Base-by-base conservation (phyloP, 1,140 invertebrate genomes). In the Drosophila quadrilineata region DNA sequence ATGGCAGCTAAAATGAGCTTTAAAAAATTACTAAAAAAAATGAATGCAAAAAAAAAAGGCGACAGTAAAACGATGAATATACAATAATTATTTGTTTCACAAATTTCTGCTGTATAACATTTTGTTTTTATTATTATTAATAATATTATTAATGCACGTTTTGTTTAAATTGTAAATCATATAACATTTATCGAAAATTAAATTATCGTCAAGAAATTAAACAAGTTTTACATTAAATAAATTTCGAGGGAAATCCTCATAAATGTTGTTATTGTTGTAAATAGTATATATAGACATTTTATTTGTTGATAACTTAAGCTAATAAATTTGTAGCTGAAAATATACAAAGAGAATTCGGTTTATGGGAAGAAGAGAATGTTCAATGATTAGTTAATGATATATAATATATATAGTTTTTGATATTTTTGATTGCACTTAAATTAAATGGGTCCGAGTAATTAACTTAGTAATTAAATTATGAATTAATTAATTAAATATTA, bases 241-340 rank as follows among this genome's bases (percentile, higher is more conserved):
- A 54, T 43, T 29, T 45, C n/a, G 43, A 62, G 38, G 48, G 35
- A 62, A 62, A 45, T 56, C 24, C 52, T 56, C 57, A 35, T 54
- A 19, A 14, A 29, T 40, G 26, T 29, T n/a, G n/a, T 28, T 41
- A 6, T 33, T 41, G 10, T 57, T 36, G n/a, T n/a, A n/a, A n/a
- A n/a, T 31, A n/a, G 8, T 12, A 12, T 10, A 17, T 22, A 48
- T 28, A 29, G 26, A n/a, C 6, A 35, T 46, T 8, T 17, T 29
- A 35, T 14, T 36, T 12, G 28, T 24, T 49, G 26, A 31, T 31
- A 72, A 75, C 76, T 77, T 82, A 82, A 71, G 60, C 70, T 77
- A 84, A 33, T 80, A 85, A 84, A 87, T 76, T 85, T 87, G 79
- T 75, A 80, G 85, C 85, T 88, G 85, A 87, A 88, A 88, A 73